Evolutionary conservation across 2,797 vertebrate species (phyloP), one percentile per base, ranked within the genome.

Genomic region (Sebastes matsubarae): DNA sequence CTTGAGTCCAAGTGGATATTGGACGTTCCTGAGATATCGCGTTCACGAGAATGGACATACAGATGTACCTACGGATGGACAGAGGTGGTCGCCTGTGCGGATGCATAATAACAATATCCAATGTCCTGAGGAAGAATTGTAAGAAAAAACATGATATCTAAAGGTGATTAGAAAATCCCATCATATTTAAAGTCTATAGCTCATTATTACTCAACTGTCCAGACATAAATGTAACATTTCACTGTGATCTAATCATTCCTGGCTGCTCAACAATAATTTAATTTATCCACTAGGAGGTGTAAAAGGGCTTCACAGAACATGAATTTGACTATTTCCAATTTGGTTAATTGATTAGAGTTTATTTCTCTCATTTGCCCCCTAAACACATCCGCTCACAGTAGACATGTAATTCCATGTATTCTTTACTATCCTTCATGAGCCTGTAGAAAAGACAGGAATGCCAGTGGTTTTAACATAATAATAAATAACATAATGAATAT

Each of bases 271-370:
- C 57, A 67, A 14, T 75, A n/a, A 64, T 36, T 68, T 2, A 29
- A 36, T 79, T 27, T 13, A 54, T 1, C 68, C 85, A 85, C 79
- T 72, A 79, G 82, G 69, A 27, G 85, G 80, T 22, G 29, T 50
- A 30, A 22, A 29, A 34, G 42, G 3, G 52, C 38, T 57, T 30
- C 63, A 77, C 59, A 70, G 59, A 69, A 29, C 52, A n/a, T 18
- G 3, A 18, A 52, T 38, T 59, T 14, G 9, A 38, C 18, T 14
- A 2, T 25, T 52, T 69, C 18, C 8, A 8, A 12, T 10, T 61
- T 32, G 13, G 13, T 46, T 42, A 2, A 38, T 3, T 38, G 9
- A 42, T 25, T n/a, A 1, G 12, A 9, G 2, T 72, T 25, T 36
- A 20, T 50, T 46, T 50, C 1, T 22, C 12, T 12, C 4, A 67